A percentile compares a stretch with the other conserved stretches of the same genome.
Conservation (phyloP, 92 coral and sea anemone genomes). For the Desmophyllum pertusum region DNA sequence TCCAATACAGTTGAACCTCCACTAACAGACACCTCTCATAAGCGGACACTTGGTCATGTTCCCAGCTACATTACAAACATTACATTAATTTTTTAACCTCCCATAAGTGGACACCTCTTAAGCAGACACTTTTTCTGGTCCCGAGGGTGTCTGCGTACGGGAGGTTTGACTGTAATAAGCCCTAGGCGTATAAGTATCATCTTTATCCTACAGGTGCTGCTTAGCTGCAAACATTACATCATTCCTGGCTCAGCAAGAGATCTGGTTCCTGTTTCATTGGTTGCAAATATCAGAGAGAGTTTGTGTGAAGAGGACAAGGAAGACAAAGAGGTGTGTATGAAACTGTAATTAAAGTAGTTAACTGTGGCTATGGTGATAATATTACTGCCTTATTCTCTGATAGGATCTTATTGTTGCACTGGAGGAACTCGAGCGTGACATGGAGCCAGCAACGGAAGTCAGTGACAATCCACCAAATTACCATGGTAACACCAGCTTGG, state of each 20-base stretch:
- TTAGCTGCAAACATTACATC: constrained; percentile 71
- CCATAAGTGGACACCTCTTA: no score
- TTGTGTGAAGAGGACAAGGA: constrained; percentile 41
- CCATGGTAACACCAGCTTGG: constrained; percentile 46
- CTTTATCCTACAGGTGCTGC: constrained; percentile 61
- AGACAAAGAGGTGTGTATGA: constrained; percentile 42
- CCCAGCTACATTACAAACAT: no score
- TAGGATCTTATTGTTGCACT: constrained; percentile 57
- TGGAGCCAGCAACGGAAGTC: constrained; percentile 46
- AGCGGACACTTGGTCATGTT: no score
- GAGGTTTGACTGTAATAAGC: no score
- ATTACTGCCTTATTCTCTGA: background rate
- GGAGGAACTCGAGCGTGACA: constrained; percentile 66
- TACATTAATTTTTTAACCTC: no score
- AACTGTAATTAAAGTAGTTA: no score
- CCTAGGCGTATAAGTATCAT: no score
- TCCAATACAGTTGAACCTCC: no score
- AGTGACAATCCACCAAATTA: constrained; percentile 55
- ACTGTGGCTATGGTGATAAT: background rate
- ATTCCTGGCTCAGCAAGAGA: constrained; percentile 89
- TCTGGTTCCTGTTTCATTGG: constrained; percentile 79
- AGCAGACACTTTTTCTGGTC: no score
- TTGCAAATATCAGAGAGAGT: constrained; percentile 61
- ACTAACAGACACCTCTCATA: no score
- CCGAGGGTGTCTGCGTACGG: no score